Base-by-base conservation (phyloP, 2,113 vertebrate species). In the Hippocampus comes region DNA sequence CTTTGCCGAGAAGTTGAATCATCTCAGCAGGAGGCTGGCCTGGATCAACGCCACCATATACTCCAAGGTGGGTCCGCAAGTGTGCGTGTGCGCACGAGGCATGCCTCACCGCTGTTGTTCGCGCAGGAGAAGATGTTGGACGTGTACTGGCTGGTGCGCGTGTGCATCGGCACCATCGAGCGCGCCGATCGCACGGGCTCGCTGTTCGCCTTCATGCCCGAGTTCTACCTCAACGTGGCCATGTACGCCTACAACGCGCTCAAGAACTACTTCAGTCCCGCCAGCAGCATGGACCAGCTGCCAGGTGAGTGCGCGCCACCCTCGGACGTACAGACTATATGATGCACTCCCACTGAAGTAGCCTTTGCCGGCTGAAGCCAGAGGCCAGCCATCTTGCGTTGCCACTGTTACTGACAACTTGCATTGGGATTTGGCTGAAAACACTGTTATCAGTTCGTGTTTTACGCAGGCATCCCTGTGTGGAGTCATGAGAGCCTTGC, bases 11-110 rank as follows among this genome's bases (percentile, higher is more conserved):
- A 99, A 99, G 85, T 91, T 99, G 70, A 98, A 99, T 88, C 97
- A 98, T 86, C 91, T 99, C 60, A 96, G 97, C 83, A 92, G 97
- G 20, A 94, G 97, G 38, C 93, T 98, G 11, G 97, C 97, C 69
- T 99, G 97, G 97, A 97, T 99, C 88, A 98, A 98, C 0, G 95
- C 96, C 85, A 98, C 97, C n/a, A 96, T 98, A 81, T 99, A 99
- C 90, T 99, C 96, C 80, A 97, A 98, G 95, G 48, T 55, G 18
- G 34, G 21, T 51, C 12, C 10, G 3, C 46, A 14, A 14, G 10
- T 53, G 2, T 14, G 21, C 67, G 1, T n/a, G 21, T 17, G 48
- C 17, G 15, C 5, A 17, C 15, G 17, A 6, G 48, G 17, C 17
- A 1, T 1, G 48, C 48, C 17, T 51, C 15, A 18, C 48, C 15